Conservation (phyloP, 2,113 vertebrate genomes). For the Monopterus albus region DNA sequence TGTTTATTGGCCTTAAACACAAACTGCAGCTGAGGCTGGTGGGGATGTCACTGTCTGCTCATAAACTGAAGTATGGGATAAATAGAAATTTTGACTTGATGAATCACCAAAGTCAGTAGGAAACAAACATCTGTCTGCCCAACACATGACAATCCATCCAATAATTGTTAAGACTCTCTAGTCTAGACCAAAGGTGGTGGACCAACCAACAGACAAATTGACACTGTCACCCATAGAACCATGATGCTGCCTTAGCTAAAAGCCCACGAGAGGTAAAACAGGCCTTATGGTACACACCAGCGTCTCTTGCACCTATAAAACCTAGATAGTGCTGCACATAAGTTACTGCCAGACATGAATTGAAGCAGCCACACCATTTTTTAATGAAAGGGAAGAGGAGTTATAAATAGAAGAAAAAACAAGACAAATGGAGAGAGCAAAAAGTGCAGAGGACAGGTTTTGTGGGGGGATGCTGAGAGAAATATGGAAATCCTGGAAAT, state of each 20-base stretch:
- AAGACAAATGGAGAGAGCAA: constrained; percentile 28
- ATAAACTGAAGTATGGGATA: too few species aligned
- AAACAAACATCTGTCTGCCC: not conserved
- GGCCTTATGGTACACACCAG: constrained; percentile 1
- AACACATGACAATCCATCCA: not conserved
- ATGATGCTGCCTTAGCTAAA: not conserved
- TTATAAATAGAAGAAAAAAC: constrained; percentile 19
- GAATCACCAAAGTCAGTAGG: not conserved
- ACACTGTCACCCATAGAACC: not conserved
- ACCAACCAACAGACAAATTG: not conserved
- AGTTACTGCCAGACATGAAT: constrained; percentile 49
- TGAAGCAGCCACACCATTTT: constrained; percentile 16
- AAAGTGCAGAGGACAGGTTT: constrained; percentile 27
- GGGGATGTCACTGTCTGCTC: not conserved
- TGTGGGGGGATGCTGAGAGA: constrained; percentile 12
- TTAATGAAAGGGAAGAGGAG: constrained; percentile 41
- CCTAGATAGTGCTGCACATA: constrained; percentile 20
- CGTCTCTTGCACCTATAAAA: constrained; percentile 31
- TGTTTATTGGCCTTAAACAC: not conserved
- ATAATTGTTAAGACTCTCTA: not conserved
- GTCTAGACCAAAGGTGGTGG: not conserved
- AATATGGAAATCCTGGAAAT: constrained; percentile 30
- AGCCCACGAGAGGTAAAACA: constrained; percentile 1
- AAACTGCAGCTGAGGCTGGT: not conserved
- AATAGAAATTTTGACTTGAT: not conserved